These are phyloP conservation scores for Ochotona curzoniae DNA, from an alignment of 2,113 vertebrate species.

Conservation along the genomic window DNA sequence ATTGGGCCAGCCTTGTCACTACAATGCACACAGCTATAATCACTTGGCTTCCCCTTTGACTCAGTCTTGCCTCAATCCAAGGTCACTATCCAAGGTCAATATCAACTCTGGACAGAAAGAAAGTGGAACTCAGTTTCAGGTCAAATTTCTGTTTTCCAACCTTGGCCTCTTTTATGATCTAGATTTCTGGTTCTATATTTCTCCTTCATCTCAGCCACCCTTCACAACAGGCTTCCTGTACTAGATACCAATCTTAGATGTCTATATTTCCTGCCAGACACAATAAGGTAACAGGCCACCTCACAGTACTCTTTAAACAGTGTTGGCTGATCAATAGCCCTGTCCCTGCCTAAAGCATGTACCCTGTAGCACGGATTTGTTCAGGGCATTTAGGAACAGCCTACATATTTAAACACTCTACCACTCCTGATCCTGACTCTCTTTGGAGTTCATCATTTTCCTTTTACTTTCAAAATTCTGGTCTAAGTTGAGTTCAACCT, in stretches of 20 bases:
- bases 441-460: neutral
- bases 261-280: constrained; percentile 4
- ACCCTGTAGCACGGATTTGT: neutral
- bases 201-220: neutral
- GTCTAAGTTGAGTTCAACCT: neutral
- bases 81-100: neutral
- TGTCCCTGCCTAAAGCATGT: neutral
- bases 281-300: neutral
- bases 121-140: neutral
- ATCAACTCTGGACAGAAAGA: neutral
- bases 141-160: neutral
- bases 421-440: neutral
- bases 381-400: neutral
- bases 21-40: neutral
- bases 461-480: constrained; percentile 43
- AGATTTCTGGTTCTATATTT: neutral
- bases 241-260: neutral
- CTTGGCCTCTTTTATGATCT: neutral
- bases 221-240: neutral
- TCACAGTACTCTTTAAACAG: neutral
- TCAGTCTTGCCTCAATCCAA: constrained; percentile 23
- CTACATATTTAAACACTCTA: neutral
- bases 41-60: neutral
- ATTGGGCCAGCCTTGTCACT: neutral
- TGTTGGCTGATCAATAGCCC: neutral